Evolutionary conservation across 23 tunicate species (phyloP), one percentile per base, ranked within the genome.

Genomic region (Corella eumyota): DNA sequence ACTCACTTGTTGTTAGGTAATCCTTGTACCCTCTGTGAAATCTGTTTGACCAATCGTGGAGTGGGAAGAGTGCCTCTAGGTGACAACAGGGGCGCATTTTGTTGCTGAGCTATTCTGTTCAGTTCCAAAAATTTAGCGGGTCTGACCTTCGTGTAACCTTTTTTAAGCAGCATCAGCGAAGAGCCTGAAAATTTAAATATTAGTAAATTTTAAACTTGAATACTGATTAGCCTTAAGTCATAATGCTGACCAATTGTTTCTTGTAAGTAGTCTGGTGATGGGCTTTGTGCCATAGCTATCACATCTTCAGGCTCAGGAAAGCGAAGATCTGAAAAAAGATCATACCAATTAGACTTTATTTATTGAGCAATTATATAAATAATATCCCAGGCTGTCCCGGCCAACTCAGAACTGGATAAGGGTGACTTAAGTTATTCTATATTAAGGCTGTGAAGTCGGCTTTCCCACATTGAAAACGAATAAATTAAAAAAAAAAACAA

Each of bases 201-300:
- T n/a, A n/a, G n/a, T n/a, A n/a, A n/a, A n/a, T n/a, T n/a, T n/a
- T n/a, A n/a, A n/a, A n/a, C n/a, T n/a, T n/a, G n/a, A n/a, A n/a
- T n/a, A n/a, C n/a, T n/a, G n/a, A n/a, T n/a, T n/a, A n/a, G n/a
- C n/a, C n/a, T n/a, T n/a, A n/a, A n/a, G n/a, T n/a, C n/a, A n/a
- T n/a, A n/a, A n/a, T n/a, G n/a, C n/a, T n/a, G n/a, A n/a, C 73
- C 77, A n/a, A 60, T 62, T 13, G 77, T 35, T 46, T 62, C 36
- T 52, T 64, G 62, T 46, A 70, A 32, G 56, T 34, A 35, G 24
- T 36, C 59, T 25, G 74, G 66, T n/a, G 74, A 60, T 22, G 87
- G 72, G 29, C 72, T 52, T 47, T 70, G 72, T 21, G 87, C 77
- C 72, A 64, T 26, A 2, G 87, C 72, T 31, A 70, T 64, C 4